phyloP scores from a whole-genome alignment of 2,888 invertebrate genomes.

The Meliscaeva auricollis region DNA sequence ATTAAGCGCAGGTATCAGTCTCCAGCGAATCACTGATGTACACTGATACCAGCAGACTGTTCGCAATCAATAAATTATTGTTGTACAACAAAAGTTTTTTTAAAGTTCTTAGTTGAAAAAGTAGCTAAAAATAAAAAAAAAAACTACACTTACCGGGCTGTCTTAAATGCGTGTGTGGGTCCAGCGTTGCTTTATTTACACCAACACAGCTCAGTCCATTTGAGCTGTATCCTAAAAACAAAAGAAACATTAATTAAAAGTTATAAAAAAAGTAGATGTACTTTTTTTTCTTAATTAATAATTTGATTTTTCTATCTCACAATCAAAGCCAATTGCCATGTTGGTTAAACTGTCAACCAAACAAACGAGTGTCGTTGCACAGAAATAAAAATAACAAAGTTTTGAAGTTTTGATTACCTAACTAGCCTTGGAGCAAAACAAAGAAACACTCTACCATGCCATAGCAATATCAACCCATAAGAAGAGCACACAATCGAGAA shows the following conservation, averaged over 20 bases:
- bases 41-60: too few relatives aligned
- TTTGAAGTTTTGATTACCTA: constrained; percentile 72
- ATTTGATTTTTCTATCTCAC: constrained; percentile 37
- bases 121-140: too few relatives aligned
- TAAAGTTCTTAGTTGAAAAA: too few relatives aligned
- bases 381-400: constrained; percentile 5
- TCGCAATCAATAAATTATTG: too few relatives aligned
- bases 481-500: neutral
- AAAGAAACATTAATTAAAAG: constrained; percentile 49
- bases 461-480: neutral
- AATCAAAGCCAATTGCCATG: constrained; percentile 50
- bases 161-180: constrained; percentile 94
- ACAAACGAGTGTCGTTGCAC: neutral
- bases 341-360: constrained; percentile 56
- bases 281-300: constrained; percentile 14
- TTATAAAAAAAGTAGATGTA: neutral
- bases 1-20: too few relatives aligned
- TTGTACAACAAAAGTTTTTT: too few relatives aligned
- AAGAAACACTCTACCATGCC: constrained; percentile 10
- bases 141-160: constrained; percentile 90
- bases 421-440: constrained; percentile 47
- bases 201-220: constrained; percentile 89
- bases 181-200: constrained; percentile 89
- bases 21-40: too few relatives aligned
- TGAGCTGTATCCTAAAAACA: constrained; percentile 92